These are phyloP conservation scores for Willisornis vidua DNA, from an alignment of 2,113 vertebrate species.

Conservation along the genomic window DNA sequence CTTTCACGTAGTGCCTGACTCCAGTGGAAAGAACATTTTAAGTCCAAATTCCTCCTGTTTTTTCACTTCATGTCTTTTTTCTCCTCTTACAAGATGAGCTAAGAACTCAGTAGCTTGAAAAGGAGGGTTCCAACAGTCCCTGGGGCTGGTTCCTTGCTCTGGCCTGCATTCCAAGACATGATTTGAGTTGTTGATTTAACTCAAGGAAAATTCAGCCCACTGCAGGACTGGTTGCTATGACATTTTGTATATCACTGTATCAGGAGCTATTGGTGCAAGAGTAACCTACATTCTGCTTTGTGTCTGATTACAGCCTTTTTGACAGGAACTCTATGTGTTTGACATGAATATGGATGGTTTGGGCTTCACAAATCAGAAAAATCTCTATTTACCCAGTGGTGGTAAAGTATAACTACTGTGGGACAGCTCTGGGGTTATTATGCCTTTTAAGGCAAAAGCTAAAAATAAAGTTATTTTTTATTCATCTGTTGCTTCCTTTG, in stretches of 20 bases:
- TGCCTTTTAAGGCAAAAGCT: background rate
- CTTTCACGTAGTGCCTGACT: background rate
- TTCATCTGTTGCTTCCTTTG: background rate
- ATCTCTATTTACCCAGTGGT: background rate
- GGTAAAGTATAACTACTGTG: background rate
- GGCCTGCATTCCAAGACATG: background rate
- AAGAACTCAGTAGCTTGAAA: background rate
- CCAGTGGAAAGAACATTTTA: background rate
- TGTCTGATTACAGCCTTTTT: conserved; percentile 29
- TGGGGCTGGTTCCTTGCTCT: background rate
- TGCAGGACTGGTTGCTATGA: conserved; percentile 20
- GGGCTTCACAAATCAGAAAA: background rate
- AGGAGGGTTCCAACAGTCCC: background rate
- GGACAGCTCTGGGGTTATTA: background rate
- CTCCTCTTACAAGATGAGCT: background rate
- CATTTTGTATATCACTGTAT: background rate
- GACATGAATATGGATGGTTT: conserved; percentile 36
- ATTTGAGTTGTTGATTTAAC: background rate
- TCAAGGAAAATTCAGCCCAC: background rate
- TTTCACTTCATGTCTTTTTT: background rate
- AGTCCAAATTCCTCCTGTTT: background rate
- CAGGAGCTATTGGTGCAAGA: background rate
- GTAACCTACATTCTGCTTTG: conserved; percentile 1
- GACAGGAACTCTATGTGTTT: background rate
- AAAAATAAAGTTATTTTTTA: conserved; percentile 16